Evolutionary conservation across 2,888 invertebrate species (phyloP).

Genomic region (Drosophila suboccidentalis): DNA sequence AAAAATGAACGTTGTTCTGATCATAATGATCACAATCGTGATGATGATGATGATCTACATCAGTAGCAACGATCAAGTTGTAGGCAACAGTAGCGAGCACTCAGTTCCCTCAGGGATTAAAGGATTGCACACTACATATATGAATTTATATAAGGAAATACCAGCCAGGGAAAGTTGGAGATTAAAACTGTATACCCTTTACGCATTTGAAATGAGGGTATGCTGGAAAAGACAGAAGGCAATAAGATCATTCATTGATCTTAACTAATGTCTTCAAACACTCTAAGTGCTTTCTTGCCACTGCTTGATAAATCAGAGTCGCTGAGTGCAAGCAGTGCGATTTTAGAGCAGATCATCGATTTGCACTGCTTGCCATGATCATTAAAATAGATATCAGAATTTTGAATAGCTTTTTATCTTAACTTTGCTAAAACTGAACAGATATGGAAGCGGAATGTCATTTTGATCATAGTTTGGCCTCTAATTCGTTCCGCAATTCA

Average conservation of each 20-base stretch:
- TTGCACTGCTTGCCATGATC: no score
- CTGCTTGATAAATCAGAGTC: no score
- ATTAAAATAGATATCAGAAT: no score
- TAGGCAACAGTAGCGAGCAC: constrained; percentile 20
- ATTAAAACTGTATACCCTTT: neutral
- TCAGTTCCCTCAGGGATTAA: constrained; percentile 8
- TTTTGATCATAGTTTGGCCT: no score
- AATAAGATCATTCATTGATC: neutral
- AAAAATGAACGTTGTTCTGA: constrained; percentile 2
- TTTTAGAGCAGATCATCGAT: no score
- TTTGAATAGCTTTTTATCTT: no score
- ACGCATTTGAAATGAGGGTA: neutral
- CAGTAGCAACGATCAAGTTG: constrained; percentile 19
- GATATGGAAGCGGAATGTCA: no score
- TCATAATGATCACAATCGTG: constrained; percentile 13
- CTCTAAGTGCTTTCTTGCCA: no score
- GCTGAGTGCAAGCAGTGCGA: no score
- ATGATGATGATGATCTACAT: constrained; percentile 15
- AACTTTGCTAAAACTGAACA: no score
- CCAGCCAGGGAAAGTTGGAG: constrained; percentile 17
- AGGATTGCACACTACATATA: neutral
- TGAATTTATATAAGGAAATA: constrained; percentile 5
- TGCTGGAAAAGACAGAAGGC: neutral
- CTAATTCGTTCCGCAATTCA: no score
- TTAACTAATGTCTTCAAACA: no score